Evolutionary conservation across 2,888 invertebrate genomes (phyloP).

Genomic region (Pachliopta kotzebuea): DNA sequence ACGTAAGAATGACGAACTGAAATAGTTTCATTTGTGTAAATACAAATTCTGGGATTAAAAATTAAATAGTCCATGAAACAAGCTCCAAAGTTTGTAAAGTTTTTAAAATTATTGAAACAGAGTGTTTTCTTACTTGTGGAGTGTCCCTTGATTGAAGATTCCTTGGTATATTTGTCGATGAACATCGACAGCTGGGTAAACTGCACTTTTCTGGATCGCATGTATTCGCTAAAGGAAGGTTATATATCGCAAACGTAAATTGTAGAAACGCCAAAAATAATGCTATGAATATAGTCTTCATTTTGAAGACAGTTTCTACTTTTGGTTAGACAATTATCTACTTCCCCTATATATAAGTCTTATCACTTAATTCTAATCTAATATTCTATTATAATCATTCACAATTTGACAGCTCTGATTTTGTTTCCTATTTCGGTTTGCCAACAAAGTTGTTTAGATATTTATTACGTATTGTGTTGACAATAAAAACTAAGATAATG

Average conservation of each 20-base stretch:
- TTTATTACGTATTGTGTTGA: not conserved
- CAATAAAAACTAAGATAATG: not conserved
- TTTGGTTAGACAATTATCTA: not conserved
- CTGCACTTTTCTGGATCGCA: slow-evolving; percentile 52
- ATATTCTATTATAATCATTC: slow-evolving; percentile 1
- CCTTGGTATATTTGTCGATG: slow-evolving; percentile 57
- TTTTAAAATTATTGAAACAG: not conserved
- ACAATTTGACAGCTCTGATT: not conserved
- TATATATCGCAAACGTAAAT: not conserved
- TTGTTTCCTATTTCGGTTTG: not conserved
- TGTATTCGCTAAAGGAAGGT: slow-evolving; percentile 36
- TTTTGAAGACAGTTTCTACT: not conserved
- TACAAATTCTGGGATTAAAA: not conserved
- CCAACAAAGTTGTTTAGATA: not conserved
- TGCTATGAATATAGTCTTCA: not conserved
- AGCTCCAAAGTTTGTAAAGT: not conserved
- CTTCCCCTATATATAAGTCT: not conserved
- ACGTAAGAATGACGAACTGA: slow-evolving; percentile 84
- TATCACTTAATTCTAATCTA: slow-evolving; percentile 10
- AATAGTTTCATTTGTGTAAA: not conserved
- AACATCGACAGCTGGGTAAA: slow-evolving; percentile 70
- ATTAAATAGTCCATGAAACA: too few species aligned
- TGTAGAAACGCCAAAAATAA: not conserved
- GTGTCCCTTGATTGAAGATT: slow-evolving; percentile 48
- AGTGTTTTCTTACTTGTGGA: slow-evolving; percentile 59